Evolutionary conservation across 2,113 vertebrate species (phyloP).

Genomic region (Pyxicephalus adspersus): DNA sequence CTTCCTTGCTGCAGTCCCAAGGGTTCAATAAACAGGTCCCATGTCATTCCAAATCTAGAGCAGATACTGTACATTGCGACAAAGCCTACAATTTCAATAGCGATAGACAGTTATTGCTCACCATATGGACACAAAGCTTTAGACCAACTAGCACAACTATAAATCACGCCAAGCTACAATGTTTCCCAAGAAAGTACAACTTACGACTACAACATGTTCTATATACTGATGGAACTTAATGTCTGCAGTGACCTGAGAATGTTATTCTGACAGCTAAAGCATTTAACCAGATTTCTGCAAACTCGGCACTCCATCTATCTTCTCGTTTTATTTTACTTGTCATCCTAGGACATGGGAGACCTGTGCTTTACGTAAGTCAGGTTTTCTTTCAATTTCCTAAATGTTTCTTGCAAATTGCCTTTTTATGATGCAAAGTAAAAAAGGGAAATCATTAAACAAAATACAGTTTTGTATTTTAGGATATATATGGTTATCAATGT

Average conservation of each 20-base stretch:
- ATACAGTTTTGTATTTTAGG: no score
- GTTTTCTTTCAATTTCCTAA: constrained; percentile 40
- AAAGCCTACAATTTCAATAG: not conserved
- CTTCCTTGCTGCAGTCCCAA: constrained; percentile 12
- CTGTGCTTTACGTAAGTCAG: constrained; percentile 42
- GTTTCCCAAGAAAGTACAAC: constrained; percentile 59
- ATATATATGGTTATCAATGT: no score
- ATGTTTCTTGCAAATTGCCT: no score
- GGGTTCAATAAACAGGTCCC: constrained; percentile 42
- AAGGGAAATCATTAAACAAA: no score
- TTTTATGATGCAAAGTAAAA: no score
- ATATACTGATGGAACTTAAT: not conserved
- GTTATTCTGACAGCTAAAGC: constrained; percentile 41
- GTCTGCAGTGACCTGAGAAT: constrained; percentile 36
- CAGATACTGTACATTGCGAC: not conserved
- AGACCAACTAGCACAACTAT: not conserved
- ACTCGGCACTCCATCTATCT: constrained; percentile 53
- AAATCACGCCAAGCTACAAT: not conserved
- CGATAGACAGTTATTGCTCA: not conserved
- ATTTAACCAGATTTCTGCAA: constrained; percentile 41
- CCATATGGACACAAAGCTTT: not conserved
- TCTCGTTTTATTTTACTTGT: constrained; percentile 69
- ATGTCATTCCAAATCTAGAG: not conserved
- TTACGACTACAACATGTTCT: constrained; percentile 49
- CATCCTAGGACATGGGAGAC: constrained; percentile 52